These are phyloP conservation scores for Agriopis marginaria DNA, from an alignment of 2,888 invertebrate species.

Conservation along the genomic window DNA sequence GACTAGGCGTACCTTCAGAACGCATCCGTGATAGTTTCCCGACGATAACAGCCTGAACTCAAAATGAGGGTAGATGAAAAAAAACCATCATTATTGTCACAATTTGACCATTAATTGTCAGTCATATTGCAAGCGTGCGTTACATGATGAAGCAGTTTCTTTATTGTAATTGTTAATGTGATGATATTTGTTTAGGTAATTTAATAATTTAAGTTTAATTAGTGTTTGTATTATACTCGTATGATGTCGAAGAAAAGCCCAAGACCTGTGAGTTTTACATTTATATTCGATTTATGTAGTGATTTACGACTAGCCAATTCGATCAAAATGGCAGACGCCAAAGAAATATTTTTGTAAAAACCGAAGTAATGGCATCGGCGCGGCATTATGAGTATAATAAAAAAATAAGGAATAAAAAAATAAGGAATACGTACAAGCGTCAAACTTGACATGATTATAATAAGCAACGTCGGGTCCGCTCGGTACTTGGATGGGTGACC, in stretches of 20 bases:
- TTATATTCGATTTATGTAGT: background rate
- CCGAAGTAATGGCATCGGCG: no score
- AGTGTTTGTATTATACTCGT: background rate
- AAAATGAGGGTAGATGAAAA: background rate
- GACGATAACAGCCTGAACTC: background rate
- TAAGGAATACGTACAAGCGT: no score
- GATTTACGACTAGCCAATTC: background rate
- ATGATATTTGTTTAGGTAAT: background rate
- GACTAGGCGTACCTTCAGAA: no score
- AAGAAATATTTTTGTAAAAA: background rate
- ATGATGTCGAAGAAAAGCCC: conserved; percentile 4
- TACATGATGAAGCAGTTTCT: no score
- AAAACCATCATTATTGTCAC: background rate
- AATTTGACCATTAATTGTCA: background rate
- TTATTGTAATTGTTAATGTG: background rate
- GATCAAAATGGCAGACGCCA: background rate
- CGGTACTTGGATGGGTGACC: no score
- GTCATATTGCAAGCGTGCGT: background rate
- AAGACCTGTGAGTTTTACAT: background rate
- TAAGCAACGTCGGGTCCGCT: no score
- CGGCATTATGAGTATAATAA: no score
- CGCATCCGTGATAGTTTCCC: no score
- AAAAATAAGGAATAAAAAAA: no score
- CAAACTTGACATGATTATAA: no score
- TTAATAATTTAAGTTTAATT: background rate